These are phyloP conservation scores for Apodemus speciosus DNA, from an alignment of 2,113 vertebrate species.

Conservation along the genomic window DNA sequence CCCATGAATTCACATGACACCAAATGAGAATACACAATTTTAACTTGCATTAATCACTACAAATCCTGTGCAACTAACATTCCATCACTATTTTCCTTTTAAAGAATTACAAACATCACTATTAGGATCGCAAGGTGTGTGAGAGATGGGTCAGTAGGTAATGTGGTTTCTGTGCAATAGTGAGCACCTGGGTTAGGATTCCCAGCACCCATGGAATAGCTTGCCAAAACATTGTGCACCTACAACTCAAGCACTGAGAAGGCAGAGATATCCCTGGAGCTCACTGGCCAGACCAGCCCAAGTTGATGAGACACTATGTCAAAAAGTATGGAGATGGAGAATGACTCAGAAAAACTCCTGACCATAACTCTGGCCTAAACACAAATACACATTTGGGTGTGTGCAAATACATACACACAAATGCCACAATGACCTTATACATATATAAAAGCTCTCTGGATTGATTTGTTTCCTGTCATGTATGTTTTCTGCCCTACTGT, in stretches of 20 bases:
- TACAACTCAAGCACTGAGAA: neutral
- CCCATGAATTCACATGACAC: neutral
- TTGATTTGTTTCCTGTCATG: neutral
- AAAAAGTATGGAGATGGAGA: neutral
- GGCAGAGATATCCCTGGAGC: neutral
- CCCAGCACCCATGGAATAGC: neutral
- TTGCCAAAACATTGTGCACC: neutral
- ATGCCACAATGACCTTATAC: neutral
- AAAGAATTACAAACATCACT: slow-evolving; percentile 31
- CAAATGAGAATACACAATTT: neutral
- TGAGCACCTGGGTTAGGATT: neutral
- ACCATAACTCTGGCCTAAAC: neutral
- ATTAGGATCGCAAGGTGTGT: neutral
- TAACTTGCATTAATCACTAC: slow-evolving; percentile 12
- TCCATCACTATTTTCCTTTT: neutral
- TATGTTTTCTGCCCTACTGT: neutral
- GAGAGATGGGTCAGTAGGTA: neutral
- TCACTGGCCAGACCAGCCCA: neutral
- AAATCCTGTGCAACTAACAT: neutral
- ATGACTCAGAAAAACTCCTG: neutral
- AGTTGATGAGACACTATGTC: neutral
- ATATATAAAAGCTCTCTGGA: neutral
- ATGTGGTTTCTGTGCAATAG: neutral
- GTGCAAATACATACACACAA: neutral
- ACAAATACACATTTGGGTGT: neutral